Evolutionary conservation across 1,140 invertebrate genomes (phyloP), one percentile per base, ranked within the genome.

Genomic region (Eueides isabella): DNA sequence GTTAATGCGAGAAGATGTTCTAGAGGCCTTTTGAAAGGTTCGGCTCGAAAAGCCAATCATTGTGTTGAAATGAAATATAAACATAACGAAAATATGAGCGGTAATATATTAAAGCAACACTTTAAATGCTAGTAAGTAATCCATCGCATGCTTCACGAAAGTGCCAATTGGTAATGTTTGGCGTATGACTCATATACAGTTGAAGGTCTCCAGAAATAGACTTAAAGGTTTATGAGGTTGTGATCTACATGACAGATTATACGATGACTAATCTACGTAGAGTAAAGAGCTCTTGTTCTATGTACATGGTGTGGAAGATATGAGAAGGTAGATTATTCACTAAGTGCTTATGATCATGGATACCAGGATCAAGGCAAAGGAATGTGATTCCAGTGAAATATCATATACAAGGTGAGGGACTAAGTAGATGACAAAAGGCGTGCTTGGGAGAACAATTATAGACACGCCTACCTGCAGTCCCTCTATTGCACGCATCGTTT

Each of bases 401-500:
- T 75, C 75, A 83, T 90, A 85, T 87, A 87, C 79, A 71, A 85
- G 85, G 86, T 90, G 84, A 80, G 85, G 89, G 85, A 88, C 85
- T 78, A 55, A 55, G 48, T 55, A 73, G 73, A 85, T 89, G 86
- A 86, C 71, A 81, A 80, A 78, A 89, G 91, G 90, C 88, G 91
- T 93, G 91, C 91, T 91, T 84, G 83, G 84, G 80, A 80, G 76
- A 72, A 75, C 76, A 79, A 80, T 86, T 64, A 83, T 80, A 80
- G 83, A 82, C 83, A 92, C 91, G 95, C 95, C 94, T 98, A 98
- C 97, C 98, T 97, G 98, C 98, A 85, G 98, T 99, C 94, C 98
- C 98, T 95, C 98, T 96, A 96, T 98, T 98, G 97, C 98, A 98
- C 94, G 97, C 96, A 94, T 98, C 98, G 95, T 97, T 97, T 92